A percentile compares a stretch with the other conserved stretches of the same genome.
Conservation (phyloP, 2,113 vertebrate genomes). For the Corythoichthys haematopterus region DNA sequence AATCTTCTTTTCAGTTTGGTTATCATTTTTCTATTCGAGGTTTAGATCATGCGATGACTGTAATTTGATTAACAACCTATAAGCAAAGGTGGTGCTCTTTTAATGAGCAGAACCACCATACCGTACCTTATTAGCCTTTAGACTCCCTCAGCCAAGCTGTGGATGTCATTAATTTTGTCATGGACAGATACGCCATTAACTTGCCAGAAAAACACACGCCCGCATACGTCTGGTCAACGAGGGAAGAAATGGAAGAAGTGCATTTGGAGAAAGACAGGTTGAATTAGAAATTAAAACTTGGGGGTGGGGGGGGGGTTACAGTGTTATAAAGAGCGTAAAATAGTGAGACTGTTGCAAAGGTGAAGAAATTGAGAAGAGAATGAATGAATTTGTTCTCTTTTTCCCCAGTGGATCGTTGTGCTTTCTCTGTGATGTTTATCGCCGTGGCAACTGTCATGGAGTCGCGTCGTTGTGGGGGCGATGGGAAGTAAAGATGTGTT, state of each 20-base stretch:
- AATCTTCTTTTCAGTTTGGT: neutral
- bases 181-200: neutral
- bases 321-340: constrained; percentile 1
- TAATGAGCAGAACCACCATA: constrained; percentile 33
- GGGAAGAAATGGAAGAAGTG: constrained; percentile 12
- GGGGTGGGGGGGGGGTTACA: neutral
- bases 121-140: constrained; percentile 48
- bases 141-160: constrained; percentile 20
- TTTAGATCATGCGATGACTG: constrained; percentile 16
- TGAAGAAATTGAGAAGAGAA: constrained; percentile 9
- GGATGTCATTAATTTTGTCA: neutral
- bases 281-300: constrained; percentile 2
- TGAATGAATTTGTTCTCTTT: constrained; percentile 18
- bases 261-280: neutral
- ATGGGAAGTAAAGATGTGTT: constrained; percentile 50
- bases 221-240: neutral
- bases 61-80: constrained; percentile 16
- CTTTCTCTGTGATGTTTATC: constrained; percentile 45
- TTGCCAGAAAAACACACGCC: constrained; percentile 15
- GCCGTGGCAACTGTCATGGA: constrained; percentile 59
- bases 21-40: neutral
- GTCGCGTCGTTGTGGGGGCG: constrained; percentile 47
- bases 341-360: neutral
- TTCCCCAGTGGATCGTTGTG: constrained; percentile 34
- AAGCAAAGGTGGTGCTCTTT: constrained; percentile 33